Base-by-base conservation (phyloP, 2,888 invertebrate genomes). In the Empis stercorea region DNA sequence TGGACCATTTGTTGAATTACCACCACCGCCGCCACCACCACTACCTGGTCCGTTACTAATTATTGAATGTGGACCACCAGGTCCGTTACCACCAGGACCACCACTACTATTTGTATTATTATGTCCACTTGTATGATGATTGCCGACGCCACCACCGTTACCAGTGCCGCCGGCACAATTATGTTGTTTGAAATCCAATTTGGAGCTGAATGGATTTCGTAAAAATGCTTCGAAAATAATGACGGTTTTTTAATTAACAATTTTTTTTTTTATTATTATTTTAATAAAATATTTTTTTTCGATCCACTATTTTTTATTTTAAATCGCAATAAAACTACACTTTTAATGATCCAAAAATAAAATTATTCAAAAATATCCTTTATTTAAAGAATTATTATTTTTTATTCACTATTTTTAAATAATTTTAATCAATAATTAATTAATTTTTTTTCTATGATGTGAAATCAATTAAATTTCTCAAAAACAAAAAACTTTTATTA, bases 141-240 rank as follows among this genome's bases (percentile, higher is more conserved):
- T 56, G 52, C 55, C 65, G 71, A 73, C 72, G 74, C 70, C 74
- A 71, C 70, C 71, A 74, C 74, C 66, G 71, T 72, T 71, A 70
- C 75, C 71, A 73, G 67, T 66, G 75, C 75, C 74, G 73, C 76
- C 73, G 73, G 73, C 72, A 83, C 76, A 80, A 79, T 78, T 79
- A 73, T 80, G 79, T 76, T 83, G 80, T 76, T 83, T 85, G 82
- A 82, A 85, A 79, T 81, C 86, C 84, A 80, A 84, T 81, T 81
- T 81, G 81, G 77, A 73, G 81, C 78, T 74, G 78, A 40, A 40
- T 40, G 40, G 40, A 40, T 40, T 23, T 14, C 40, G 20, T 20
- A 40, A 23, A n/a, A 40, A 40, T 14, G 40, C 40, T 27, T 40
- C 40, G 27, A 40, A 40, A 40, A 40, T 40, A 23, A 40, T 40